Percentiles rank a stretch among this genome's conserved stretches.
Conservation (phyloP, 2,888 invertebrate species). For the Andrena chrysosceles region DNA sequence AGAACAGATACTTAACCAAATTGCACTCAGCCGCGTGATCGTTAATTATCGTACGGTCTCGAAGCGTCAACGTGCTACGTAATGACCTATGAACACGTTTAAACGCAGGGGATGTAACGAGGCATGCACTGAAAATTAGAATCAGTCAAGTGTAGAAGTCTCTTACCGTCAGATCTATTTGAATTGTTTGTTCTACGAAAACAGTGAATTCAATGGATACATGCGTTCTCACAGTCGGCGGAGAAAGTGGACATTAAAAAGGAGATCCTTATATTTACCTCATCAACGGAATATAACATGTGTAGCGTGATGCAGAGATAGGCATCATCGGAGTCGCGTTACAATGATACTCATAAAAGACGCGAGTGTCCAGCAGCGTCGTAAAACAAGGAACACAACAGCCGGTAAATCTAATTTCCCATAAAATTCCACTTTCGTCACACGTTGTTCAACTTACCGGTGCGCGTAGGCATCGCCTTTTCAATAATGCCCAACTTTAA, state of each 20-base stretch:
- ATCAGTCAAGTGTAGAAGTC: not conserved
- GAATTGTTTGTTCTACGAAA: not conserved
- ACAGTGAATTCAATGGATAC: not conserved
- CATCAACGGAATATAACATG: not conserved
- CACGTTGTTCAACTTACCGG: constrained; percentile 8
- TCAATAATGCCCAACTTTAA: not conserved
- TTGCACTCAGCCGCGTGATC: constrained; percentile 18
- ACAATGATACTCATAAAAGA: constrained; percentile 18
- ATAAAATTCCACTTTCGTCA: constrained; percentile 27
- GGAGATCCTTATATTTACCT: not conserved
- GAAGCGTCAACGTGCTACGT: constrained; percentile 8
- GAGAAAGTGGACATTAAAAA: not conserved
- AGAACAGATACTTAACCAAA: constrained; percentile 42
- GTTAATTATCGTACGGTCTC: constrained; percentile 18
- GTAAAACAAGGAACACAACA: constrained; percentile 24
- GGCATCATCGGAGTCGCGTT: not conserved
- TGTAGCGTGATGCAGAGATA: not conserved
- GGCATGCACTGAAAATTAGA: not conserved
- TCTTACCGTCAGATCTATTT: not conserved
- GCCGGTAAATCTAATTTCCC: constrained; percentile 22
- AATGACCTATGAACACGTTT: constrained; percentile 25
- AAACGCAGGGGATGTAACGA: not conserved
- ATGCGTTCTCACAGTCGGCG: not conserved
- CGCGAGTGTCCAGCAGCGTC: not conserved
- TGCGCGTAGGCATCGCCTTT: not conserved